Evolutionary conservation across 2,797 vertebrate species (phyloP).

Genomic region (Nasua narica): DNA sequence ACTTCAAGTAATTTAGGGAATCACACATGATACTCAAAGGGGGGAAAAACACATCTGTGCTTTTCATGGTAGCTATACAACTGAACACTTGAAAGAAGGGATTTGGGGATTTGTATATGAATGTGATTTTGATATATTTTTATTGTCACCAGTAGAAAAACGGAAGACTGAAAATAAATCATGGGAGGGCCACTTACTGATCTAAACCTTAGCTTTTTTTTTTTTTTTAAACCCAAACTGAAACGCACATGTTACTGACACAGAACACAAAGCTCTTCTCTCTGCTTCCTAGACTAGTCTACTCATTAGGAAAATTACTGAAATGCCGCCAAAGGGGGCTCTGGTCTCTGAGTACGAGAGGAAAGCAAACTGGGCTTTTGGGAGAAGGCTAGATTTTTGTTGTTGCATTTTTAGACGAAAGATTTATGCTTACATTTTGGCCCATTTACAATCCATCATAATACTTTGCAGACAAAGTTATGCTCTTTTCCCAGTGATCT

Average conservation of each 20-base stretch:
- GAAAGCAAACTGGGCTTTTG: conserved; percentile 45
- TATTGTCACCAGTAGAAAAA: not conserved
- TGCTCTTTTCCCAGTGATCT: conserved; percentile 70
- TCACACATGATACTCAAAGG: not conserved
- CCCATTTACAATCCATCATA: conserved; percentile 67
- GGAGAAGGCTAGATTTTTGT: conserved; percentile 6
- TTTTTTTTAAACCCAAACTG: not conserved
- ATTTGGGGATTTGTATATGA: not conserved
- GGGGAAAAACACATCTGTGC: not conserved
- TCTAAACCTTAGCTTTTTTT: not conserved
- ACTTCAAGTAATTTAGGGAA: not conserved
- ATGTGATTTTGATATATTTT: not conserved
- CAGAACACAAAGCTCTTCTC: not conserved
- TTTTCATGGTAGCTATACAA: not conserved
- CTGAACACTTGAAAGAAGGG: not conserved
- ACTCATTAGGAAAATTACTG: conserved; percentile 43
- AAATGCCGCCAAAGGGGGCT: not conserved
- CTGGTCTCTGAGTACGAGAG: not conserved
- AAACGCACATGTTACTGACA: not conserved
- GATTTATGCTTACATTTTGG: conserved; percentile 59
- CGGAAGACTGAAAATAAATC: not conserved
- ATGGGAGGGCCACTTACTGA: not conserved
- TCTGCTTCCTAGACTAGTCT: not conserved
- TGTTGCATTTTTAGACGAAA: conserved; percentile 45
- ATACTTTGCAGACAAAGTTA: conserved; percentile 69